Conservation (phyloP, 2,113 vertebrate species). For the Pyxicephalus adspersus region DNA sequence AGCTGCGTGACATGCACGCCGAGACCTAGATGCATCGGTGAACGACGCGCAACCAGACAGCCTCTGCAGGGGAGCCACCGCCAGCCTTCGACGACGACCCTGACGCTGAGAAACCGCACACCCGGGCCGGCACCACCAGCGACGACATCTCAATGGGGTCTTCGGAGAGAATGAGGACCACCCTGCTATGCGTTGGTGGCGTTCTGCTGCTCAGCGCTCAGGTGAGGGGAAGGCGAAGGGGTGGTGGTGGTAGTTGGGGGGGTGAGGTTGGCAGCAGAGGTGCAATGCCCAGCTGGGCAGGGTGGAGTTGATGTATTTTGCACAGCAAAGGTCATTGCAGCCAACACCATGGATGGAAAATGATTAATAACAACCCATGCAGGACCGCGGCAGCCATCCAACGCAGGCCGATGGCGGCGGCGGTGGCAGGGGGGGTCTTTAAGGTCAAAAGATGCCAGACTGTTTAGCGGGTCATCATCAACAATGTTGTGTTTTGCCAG, state of each 20-base stretch:
- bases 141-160: background rate
- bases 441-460: too few relatives aligned
- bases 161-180: background rate
- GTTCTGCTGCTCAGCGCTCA: conserved; percentile 27
- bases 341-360: background rate
- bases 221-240: conserved; percentile 8
- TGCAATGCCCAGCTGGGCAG: background rate
- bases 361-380: too few relatives aligned
- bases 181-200: conserved; percentile 4
- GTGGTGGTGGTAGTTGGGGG: background rate
- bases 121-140: background rate
- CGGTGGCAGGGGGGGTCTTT: background rate
- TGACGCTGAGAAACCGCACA: background rate
- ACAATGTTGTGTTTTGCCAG: too few relatives aligned
- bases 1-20: conserved; percentile 25
- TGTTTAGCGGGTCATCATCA: background rate
- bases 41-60: background rate
- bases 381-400: background rate
- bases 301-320: background rate
- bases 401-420: too few relatives aligned
- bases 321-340: background rate
- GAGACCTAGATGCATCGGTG: conserved; percentile 14
- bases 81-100: background rate
- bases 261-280: background rate
- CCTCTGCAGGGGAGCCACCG: background rate